These are phyloP conservation scores for Fregata magnificens DNA, from an alignment of 2,113 vertebrate genomes.

Conservation along the genomic window DNA sequence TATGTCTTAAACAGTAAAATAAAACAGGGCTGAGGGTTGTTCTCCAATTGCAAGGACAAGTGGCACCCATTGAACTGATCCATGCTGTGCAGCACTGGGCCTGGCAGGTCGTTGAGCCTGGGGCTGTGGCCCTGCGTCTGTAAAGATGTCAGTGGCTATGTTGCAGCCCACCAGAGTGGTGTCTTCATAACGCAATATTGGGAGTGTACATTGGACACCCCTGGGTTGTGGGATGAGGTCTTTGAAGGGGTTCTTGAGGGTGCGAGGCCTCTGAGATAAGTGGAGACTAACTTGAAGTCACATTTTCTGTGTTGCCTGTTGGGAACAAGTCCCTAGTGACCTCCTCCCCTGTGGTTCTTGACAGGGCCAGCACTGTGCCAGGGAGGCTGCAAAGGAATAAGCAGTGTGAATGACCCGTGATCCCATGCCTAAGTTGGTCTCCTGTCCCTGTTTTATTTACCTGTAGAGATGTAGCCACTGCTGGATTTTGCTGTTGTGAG, in stretches of 20 bases:
- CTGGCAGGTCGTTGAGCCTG: neutral
- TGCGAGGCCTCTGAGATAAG: neutral
- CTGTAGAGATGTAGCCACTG: neutral
- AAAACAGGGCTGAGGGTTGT: neutral
- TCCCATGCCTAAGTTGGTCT: neutral
- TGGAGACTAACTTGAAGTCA: neutral
- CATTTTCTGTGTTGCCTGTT: neutral
- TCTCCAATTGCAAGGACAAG: neutral
- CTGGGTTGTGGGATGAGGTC: neutral
- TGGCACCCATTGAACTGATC: neutral
- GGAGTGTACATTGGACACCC: neutral
- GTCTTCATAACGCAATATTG: fast-evolving
- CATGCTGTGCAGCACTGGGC: neutral
- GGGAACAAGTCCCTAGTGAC: neutral
- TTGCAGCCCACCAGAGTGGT: too few species aligned
- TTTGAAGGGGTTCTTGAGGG: neutral
- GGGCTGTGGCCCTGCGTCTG: too few species aligned
- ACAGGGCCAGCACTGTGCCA: neutral
- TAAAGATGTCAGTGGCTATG: neutral
- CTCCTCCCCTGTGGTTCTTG: neutral
- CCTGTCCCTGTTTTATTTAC: neutral
- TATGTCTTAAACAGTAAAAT: neutral
- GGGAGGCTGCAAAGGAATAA: neutral
- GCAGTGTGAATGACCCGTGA: neutral
- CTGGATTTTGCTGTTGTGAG: neutral